Base-by-base conservation (phyloP, 1,140 invertebrate species). In the Aphelenchoides besseyi region DNA sequence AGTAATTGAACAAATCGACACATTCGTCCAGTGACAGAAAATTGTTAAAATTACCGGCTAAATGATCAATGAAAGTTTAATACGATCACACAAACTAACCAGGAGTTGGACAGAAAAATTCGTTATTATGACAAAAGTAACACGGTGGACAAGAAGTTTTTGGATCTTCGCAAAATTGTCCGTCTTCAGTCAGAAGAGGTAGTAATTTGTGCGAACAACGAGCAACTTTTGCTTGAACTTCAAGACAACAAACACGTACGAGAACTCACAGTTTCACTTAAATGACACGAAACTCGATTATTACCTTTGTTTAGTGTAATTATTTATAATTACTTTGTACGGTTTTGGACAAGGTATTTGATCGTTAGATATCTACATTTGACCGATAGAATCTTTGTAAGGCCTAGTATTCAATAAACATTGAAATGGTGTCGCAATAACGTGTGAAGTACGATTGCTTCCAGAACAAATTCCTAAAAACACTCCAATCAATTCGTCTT, bases 21-120 rank as follows among this genome's bases (percentile, higher is more conserved):
- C 78, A 79, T 9, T 75, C 66, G 59, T 79, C 59, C 35, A 74
- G 72, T 3, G 63, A 71, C 18, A 70, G 55, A 66, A 80, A 79
- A 54, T 79, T 79, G 68, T 79, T 79, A 59, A 72, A 79, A 52
- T 79, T 80, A 2, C 77, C 77, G n/a, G n/a, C n/a, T n/a, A n/a
- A n/a, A n/a, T n/a, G n/a, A n/a, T n/a, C n/a, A n/a, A n/a, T n/a
- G n/a, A n/a, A n/a, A n/a, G n/a, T n/a, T n/a, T n/a, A n/a, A n/a
- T n/a, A n/a, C n/a, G n/a, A n/a, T n/a, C n/a, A n/a, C n/a, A n/a
- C n/a, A n/a, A n/a, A n/a, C n/a, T n/a, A n/a, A n/a, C n/a, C n/a
- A n/a, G n/a, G n/a, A n/a, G n/a, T n/a, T n/a, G n/a, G n/a, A n/a
- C n/a, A n/a, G n/a, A n/a, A n/a, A n/a, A n/a, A n/a, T n/a, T n/a